phyloP scores from a whole-genome alignment of 2,888 invertebrate species.

The Athripsodes cinereus region DNA sequence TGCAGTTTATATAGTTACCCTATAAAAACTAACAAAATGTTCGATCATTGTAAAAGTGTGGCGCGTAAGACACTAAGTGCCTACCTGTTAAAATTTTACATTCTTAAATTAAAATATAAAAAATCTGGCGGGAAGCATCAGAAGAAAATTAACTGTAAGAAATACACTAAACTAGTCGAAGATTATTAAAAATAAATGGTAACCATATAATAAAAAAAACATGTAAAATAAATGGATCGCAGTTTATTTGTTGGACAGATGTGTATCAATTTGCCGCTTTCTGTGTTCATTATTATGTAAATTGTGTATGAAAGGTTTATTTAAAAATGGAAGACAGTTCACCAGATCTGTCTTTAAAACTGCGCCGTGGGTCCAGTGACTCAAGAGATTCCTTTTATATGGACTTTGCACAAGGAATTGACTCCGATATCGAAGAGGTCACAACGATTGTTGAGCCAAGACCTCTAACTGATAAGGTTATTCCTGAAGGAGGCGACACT shows the following conservation, averaged over 20 bases:
- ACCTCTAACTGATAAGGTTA: slow-evolving; percentile 29
- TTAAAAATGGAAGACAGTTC: slow-evolving; percentile 67
- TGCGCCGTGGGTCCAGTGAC: slow-evolving; percentile 79
- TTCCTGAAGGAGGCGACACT: slow-evolving; percentile 41
- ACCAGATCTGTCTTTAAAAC: slow-evolving; percentile 77
- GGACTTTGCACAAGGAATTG: slow-evolving; percentile 87
- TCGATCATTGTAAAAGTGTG: not conserved
- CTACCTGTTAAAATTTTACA: not conserved
- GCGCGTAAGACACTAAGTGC: not conserved
- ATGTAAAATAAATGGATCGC: not conserved
- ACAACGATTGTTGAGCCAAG: slow-evolving; percentile 59
- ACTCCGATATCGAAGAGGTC: slow-evolving; percentile 84
- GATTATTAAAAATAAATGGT: not conserved
- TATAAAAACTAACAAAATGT: not conserved
- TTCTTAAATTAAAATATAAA: not conserved
- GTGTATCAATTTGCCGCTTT: too few species aligned
- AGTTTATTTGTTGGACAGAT: not conserved
- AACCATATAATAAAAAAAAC: not conserved
- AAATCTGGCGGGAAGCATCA: not conserved
- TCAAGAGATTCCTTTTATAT: slow-evolving; percentile 85
- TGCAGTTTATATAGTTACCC: too few species aligned
- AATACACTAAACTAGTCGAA: not conserved
- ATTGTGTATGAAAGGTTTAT: not conserved
- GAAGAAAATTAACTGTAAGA: not conserved
- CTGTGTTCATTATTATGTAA: not conserved